Evolutionary conservation across 2,888 invertebrate genomes (phyloP).

Genomic region (Orthosia incerta): DNA sequence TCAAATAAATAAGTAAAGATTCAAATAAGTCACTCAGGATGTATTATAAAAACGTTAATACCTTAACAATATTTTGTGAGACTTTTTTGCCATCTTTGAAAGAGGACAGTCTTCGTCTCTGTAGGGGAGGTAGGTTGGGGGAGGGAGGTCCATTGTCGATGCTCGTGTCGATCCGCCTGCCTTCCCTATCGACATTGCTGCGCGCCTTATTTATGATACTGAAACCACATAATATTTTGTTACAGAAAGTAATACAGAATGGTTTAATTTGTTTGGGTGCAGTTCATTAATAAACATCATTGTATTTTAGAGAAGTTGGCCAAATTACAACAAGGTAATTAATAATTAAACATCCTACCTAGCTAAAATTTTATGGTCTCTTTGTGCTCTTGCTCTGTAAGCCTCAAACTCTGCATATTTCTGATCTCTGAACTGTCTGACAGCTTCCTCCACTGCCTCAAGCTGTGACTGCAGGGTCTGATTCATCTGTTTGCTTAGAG

Average conservation of each 20-base stretch:
- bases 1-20: not conserved
- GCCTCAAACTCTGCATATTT: slow-evolving; percentile 94
- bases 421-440: slow-evolving; percentile 94
- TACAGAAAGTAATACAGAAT: not conserved
- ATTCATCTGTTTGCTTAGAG: slow-evolving; percentile 93
- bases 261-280: not conserved
- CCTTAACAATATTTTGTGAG: slow-evolving; percentile 81
- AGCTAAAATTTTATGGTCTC: slow-evolving; percentile 93
- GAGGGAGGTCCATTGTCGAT: slow-evolving; percentile 85
- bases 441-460: slow-evolving; percentile 93
- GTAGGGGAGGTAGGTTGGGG: slow-evolving; percentile 85
- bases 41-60: slow-evolving; percentile 55
- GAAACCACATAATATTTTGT: slow-evolving; percentile 64
- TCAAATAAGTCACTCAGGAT: not conserved
- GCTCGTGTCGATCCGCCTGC: slow-evolving; percentile 75
- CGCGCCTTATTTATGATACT: slow-evolving; percentile 86
- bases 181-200: slow-evolving; percentile 75
- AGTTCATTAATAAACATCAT: not conserved
- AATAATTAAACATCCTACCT: slow-evolving; percentile 81
- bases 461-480: slow-evolving; percentile 93
- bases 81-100: slow-evolving; percentile 88
- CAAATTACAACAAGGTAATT: not conserved
- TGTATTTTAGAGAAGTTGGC: not conserved
- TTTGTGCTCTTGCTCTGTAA: slow-evolving; percentile 93
- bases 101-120: slow-evolving; percentile 89